A percentile compares a stretch with the other conserved stretches of the same genome.
phyloP scores from a whole-genome alignment of 2,113 vertebrate genomes.

The Edolisoma coerulescens region DNA sequence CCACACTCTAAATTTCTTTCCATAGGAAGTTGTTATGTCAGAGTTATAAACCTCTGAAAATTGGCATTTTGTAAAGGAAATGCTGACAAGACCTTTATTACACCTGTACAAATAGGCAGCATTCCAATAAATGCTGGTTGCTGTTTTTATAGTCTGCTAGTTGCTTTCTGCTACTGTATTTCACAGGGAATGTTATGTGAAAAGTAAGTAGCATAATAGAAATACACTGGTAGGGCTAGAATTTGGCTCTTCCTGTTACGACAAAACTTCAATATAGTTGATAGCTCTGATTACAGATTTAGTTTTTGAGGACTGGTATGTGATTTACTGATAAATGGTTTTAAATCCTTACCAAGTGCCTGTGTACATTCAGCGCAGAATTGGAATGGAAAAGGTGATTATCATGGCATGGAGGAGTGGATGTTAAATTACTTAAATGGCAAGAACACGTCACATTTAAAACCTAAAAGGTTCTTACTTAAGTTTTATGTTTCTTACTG shows the following conservation, averaged over 20 bases:
- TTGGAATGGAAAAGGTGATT: neutral
- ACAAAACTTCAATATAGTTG: neutral
- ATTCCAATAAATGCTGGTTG: neutral
- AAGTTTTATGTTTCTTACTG: neutral
- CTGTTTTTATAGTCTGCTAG: neutral
- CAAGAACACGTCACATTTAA: neutral
- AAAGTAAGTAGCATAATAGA: neutral
- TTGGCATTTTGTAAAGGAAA: slow-evolving; percentile 7
- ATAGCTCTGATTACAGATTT: neutral
- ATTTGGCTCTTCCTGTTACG: neutral
- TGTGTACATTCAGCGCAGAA: neutral
- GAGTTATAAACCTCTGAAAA: slow-evolving; percentile 14
- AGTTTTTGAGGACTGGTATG: neutral
- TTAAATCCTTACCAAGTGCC: neutral
- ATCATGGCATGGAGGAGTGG: neutral
- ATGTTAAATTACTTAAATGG: neutral
- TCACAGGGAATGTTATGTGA: neutral
- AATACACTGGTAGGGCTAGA: neutral
- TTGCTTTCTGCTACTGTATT: neutral
- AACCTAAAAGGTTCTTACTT: neutral
- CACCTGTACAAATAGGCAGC: neutral
- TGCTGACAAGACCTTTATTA: slow-evolving; percentile 36
- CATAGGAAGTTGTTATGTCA: slow-evolving; percentile 8
- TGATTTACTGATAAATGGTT: neutral
- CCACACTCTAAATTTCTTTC: neutral